Base-by-base conservation (phyloP, 2,888 invertebrate genomes). In the Hirtodrosophila trivittata region DNA sequence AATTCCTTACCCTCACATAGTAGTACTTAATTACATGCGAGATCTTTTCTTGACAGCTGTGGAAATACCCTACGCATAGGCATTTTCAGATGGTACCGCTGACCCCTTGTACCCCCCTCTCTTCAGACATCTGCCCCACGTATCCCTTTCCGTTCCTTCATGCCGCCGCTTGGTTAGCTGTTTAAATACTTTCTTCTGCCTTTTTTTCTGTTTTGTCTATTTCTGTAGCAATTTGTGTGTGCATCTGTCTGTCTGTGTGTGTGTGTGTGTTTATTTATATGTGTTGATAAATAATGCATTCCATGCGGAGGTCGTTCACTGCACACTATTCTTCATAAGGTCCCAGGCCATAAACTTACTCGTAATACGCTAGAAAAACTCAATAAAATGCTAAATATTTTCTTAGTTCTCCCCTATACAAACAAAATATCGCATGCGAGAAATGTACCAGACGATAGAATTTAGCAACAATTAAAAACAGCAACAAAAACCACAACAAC, bases 231-330 rank as follows among this genome's bases (percentile, higher is more conserved):
- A 87, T 85, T 85, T 78, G 87, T 21, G 5, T 21, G n/a, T n/a
- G n/a, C n/a, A n/a, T n/a, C n/a, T n/a, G n/a, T n/a, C n/a, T n/a
- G n/a, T n/a, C 5, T 21, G 18, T 21, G 5, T 21, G 18, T 21
- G 18, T 21, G 18, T 21, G 5, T 21, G 18, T 85, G 87, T 87
- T 87, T 87, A 86, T 84, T 86, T 84, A 86, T 87, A 74, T 86
- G 72, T 74, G 76, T 86, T 86, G 86, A 83, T 87, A 83, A 87
- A 83, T 83, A 87, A 83, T 83, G 86, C 72, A 84, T 86, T 84
- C 84, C 55, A 54, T 26, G 78, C 45, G 83, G 76, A 87, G 87
- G 73, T 85, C 87, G 73, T 87, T 85, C 76, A 78, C 81, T 63
- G 71, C 9, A 50, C 43, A 42, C 3, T 46, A 21, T 18, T 8